Percentiles rank a stretch among this genome's conserved stretches.
Evolutionary conservation across 2,888 invertebrate species (phyloP).

Genomic region (Xanthia togata): DNA sequence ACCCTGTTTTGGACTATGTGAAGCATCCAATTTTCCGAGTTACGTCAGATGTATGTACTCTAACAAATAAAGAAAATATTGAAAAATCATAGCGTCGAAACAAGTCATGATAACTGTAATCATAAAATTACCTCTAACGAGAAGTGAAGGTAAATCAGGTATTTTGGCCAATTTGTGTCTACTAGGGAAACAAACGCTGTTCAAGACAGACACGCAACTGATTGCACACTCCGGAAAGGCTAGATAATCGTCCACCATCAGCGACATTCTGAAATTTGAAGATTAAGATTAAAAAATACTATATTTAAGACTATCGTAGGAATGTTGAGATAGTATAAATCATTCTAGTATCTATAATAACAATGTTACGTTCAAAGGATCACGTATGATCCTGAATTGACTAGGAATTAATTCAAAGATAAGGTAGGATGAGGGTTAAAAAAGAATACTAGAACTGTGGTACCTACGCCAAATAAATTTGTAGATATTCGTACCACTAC

Average conservation of each 20-base stretch:
- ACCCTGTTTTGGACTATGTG: too few relatives aligned
- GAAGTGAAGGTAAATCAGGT: conserved; percentile 79
- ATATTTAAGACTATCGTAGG: neutral
- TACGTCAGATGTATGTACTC: neutral
- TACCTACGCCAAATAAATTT: too few relatives aligned
- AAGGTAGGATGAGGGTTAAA: neutral
- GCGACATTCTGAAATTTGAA: conserved; percentile 86
- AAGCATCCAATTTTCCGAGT: neutral
- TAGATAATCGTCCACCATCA: conserved; percentile 85
- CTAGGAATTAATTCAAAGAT: neutral
- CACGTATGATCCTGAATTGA: neutral
- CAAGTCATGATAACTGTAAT: neutral
- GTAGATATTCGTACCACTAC: too few relatives aligned
- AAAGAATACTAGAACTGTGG: neutral
- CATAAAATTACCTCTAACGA: conserved; percentile 78
- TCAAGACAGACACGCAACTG: conserved; percentile 88
- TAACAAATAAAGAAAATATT: conserved; percentile 5
- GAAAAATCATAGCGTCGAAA: neutral
- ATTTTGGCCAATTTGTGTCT: conserved; percentile 82
- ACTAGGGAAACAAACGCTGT: conserved; percentile 83
- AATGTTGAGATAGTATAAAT: conserved; percentile 19
- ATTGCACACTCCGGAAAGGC: conserved; percentile 89
- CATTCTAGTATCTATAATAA: neutral
- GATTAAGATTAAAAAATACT: conserved; percentile 78
- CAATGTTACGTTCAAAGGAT: conserved; percentile 15